A percentile compares a stretch with the other conserved stretches of the same genome.
Evolutionary conservation across 2,113 vertebrate species (phyloP).

Genomic region (Spheniscus mendiculus): DNA sequence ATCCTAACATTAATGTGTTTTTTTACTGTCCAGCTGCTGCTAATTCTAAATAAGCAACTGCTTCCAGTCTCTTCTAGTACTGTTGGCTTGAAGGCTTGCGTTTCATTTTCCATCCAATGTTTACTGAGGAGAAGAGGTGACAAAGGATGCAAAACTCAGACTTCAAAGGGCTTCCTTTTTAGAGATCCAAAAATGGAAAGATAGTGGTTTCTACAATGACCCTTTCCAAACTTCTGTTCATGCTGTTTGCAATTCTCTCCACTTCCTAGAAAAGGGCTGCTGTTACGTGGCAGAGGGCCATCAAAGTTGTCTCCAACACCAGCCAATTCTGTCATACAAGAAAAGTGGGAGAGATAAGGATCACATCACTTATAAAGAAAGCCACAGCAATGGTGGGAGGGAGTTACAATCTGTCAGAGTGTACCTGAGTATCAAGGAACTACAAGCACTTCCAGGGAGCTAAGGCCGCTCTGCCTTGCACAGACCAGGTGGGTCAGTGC

Average conservation of each 20-base stretch:
- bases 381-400: not conserved
- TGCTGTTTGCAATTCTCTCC: not conserved
- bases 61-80: not conserved
- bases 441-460: not conserved
- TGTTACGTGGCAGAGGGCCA: not conserved
- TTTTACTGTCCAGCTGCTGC: not conserved
- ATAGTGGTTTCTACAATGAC: not conserved
- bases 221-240: not conserved
- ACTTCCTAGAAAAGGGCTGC: not conserved
- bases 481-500: not conserved
- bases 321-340: not conserved
- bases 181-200: not conserved
- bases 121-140: not conserved
- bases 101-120: not conserved
- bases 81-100: not conserved
- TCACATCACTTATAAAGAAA: not conserved
- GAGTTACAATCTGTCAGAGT: not conserved
- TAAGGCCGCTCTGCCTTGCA: not conserved
- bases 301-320: not conserved
- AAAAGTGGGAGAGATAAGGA: not conserved
- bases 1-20: not conserved
- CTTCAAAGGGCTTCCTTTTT: not conserved
- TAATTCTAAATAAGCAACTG: not conserved
- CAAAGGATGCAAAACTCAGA: not conserved
- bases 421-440: not conserved